Evolutionary conservation across 2,113 vertebrate species (phyloP).

Genomic region (Erinaceus europaeus): DNA sequence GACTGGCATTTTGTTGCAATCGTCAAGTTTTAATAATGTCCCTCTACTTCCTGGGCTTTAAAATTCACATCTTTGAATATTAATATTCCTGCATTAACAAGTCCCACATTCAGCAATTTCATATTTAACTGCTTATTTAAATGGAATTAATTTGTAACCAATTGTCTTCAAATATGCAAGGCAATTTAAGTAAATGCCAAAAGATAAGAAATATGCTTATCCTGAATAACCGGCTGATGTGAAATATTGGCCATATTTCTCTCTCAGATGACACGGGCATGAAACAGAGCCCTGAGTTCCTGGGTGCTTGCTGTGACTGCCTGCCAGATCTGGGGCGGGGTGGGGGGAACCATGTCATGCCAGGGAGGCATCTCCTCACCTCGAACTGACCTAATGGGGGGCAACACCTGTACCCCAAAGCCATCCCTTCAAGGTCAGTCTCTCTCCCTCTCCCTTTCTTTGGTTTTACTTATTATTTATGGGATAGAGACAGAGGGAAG

Average conservation of each 20-base stretch:
- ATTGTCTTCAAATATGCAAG: conserved; percentile 73
- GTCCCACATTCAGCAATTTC: conserved; percentile 66
- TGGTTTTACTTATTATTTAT: too few species aligned
- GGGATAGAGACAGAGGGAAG: too few species aligned
- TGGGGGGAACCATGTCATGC: neutral
- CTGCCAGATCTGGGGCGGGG: too few species aligned
- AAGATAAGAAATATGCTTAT: conserved; percentile 66
- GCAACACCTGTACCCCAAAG: neutral
- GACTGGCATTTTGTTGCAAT: conserved; percentile 62
- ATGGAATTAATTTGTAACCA: conserved; percentile 76
- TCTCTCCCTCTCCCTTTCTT: too few species aligned
- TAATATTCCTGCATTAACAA: conserved; percentile 74
- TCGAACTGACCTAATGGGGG: neutral
- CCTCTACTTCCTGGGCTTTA: conserved; percentile 45
- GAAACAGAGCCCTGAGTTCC: neutral
- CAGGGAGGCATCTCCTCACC: rapidly evolving
- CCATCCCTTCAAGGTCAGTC: neutral
- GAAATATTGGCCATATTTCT: conserved; percentile 27
- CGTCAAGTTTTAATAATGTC: conserved; percentile 51
- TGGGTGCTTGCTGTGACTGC: neutral
- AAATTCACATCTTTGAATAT: conserved; percentile 59
- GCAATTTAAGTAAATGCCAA: conserved; percentile 75
- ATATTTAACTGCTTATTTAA: conserved; percentile 72
- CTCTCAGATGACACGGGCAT: neutral
- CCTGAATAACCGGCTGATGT: conserved; percentile 33